These are phyloP conservation scores for Pelecanus crispus DNA, from an alignment of 2,113 vertebrate genomes.

Conservation along the genomic window DNA sequence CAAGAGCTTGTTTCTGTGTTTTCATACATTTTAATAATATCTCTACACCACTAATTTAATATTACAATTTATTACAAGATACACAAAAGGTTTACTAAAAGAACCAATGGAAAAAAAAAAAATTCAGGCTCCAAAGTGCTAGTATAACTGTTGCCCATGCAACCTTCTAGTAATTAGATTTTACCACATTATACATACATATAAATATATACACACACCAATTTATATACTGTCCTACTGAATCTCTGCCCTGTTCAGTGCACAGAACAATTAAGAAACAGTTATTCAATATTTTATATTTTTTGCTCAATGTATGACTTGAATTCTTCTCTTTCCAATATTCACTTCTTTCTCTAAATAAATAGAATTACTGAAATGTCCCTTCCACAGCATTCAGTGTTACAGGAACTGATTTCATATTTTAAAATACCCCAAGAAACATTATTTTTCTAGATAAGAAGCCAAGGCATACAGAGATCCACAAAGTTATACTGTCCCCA, in stretches of 20 bases:
- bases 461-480: not conserved
- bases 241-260: not conserved
- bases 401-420: not conserved
- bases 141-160: not conserved
- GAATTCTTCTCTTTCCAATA: not conserved
- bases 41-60: not conserved
- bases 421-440: not conserved
- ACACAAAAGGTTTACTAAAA: not conserved
- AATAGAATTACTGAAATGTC: not conserved
- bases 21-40: not conserved
- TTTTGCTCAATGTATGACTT: not conserved
- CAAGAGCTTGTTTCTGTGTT: not conserved
- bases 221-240: not conserved
- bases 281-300: not conserved
- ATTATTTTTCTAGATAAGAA: not conserved
- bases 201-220: not conserved
- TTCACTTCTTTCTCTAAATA: not conserved
- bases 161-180: not conserved
- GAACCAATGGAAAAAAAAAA: not conserved
- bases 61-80: not conserved
- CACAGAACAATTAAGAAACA: not conserved
- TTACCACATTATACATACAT: not conserved
- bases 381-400: not conserved
- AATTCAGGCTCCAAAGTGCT: not conserved
- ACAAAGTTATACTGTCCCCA: not conserved